Conservation (phyloP, 23 tunicate genomes). For the Trididemnum clinides region DNA sequence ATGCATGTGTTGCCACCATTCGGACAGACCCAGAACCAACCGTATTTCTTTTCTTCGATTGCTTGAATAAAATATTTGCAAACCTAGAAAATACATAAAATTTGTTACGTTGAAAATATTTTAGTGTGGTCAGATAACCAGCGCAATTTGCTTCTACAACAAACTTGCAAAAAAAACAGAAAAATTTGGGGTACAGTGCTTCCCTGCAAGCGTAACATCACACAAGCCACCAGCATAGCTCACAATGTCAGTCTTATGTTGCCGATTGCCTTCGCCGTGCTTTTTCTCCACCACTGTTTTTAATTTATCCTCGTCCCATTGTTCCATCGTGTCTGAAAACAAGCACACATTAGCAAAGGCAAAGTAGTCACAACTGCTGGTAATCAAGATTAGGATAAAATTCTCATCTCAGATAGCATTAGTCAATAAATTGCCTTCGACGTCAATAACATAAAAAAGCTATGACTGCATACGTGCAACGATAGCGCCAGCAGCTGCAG, state of each 20-base stretch:
- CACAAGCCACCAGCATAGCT: too few species aligned
- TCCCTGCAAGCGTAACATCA: not conserved
- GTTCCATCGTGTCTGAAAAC: constrained; percentile 74
- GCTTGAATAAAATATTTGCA: constrained; percentile 88
- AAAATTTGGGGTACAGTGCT: not conserved
- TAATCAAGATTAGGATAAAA: too few species aligned
- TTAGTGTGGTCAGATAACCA: too few species aligned
- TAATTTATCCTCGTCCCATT: constrained; percentile 92
- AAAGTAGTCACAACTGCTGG: too few species aligned
- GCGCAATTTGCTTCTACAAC: too few species aligned
- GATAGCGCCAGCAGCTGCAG: too few species aligned
- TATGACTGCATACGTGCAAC: too few species aligned
- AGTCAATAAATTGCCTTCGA: not conserved
- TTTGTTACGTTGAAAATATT: not conserved
- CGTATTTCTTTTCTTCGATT: constrained; percentile 89
- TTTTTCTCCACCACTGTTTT: constrained; percentile 91
- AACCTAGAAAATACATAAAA: constrained; percentile 47
- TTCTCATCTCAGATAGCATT: too few species aligned
- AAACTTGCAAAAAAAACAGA: not conserved
- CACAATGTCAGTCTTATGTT: constrained; percentile 75
- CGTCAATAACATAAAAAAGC: too few species aligned
- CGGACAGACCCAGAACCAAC: constrained; percentile 99
- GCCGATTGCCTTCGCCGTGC: constrained; percentile 87
- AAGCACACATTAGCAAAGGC: too few species aligned
- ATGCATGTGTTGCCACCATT: constrained; percentile 80